Evolutionary conservation across 2,888 invertebrate species (phyloP), one percentile per base, ranked within the genome.

Genomic region (Macroteleia sp.): DNA sequence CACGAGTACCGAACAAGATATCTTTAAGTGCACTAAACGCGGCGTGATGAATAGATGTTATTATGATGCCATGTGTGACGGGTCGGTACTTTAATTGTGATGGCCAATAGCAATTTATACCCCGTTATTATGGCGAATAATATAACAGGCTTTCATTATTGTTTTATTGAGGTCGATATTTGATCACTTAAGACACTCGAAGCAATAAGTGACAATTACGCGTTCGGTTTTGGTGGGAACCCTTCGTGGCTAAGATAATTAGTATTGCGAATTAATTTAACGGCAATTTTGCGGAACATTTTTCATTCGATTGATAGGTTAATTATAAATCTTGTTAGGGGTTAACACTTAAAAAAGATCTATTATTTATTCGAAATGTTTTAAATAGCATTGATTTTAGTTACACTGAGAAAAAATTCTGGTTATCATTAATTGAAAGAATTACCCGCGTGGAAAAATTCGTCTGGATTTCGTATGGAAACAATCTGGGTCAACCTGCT

Each of bases 141-240:
- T 42, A 42, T 41, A 41, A 3, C 42, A 42, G 12, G 39, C 59
- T 59, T 59, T 50, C 62, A 25, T 50, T 62, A 50, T 50, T 41
- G 62, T 62, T 62, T 62, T 50, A 62, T 50, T 39, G 30, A 20
- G 30, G 41, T 32, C 61, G 36, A 48, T 48, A 46, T 48, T 46
- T 46, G 61, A 61, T 61, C 61, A 14, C 17, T 48, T 61, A 61
- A 61, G 48, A 61, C 42, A 42, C 30, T 57, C 12, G 9, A 16
- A 16, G 42, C 17, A 42, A 42, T 48, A 48, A 34, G 44, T 34
- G 34, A 20, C 44, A 34, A 44, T 59, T 44, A 44, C 16, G 16
- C 44, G 32, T 16, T 20, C 2, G 14, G 44, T 32, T 20, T n/a
- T 30, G 20, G 10, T 6, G 8, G 8, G 1, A 52, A 34, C 22